Conservation (phyloP, 2,888 invertebrate genomes). For the Esperia sulphurella region DNA sequence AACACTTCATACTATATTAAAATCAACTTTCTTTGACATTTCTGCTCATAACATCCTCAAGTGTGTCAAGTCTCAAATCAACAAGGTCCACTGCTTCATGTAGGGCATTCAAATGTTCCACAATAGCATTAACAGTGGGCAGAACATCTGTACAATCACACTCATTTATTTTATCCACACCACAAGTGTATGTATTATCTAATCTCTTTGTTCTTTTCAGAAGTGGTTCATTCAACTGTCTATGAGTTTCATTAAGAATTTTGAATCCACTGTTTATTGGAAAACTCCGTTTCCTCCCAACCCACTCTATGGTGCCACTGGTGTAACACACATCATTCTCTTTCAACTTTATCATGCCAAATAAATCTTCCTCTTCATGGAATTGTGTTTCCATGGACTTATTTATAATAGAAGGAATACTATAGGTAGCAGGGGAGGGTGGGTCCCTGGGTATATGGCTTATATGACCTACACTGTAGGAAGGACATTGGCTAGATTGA, state of each 20-base stretch:
- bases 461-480: conserved; percentile 50
- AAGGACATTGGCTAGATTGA: conserved; percentile 16
- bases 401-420: conserved; percentile 45
- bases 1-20: not conserved
- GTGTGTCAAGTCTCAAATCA: conserved; percentile 71
- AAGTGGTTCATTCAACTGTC: conserved; percentile 29
- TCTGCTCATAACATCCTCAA: conserved; percentile 62
- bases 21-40: conserved; percentile 16
- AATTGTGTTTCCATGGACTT: conserved; percentile 28
- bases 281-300: conserved; percentile 62
- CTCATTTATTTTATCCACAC: conserved; percentile 26
- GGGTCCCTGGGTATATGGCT: conserved; percentile 63
- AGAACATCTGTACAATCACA: conserved; percentile 68
- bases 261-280: conserved; percentile 70
- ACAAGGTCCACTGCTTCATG: conserved; percentile 77
- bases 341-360: conserved; percentile 66
- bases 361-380: conserved; percentile 40
- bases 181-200: conserved; percentile 17
- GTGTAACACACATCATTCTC: conserved; percentile 72
- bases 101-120: conserved; percentile 76
- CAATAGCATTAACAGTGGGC: conserved; percentile 73
- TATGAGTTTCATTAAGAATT: conserved; percentile 36
- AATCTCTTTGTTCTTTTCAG: conserved; percentile 32
- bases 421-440: conserved; percentile 54
- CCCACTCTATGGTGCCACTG: conserved; percentile 71